Conservation (phyloP, 2,113 vertebrate species). For the Bettongia penicillata region DNA sequence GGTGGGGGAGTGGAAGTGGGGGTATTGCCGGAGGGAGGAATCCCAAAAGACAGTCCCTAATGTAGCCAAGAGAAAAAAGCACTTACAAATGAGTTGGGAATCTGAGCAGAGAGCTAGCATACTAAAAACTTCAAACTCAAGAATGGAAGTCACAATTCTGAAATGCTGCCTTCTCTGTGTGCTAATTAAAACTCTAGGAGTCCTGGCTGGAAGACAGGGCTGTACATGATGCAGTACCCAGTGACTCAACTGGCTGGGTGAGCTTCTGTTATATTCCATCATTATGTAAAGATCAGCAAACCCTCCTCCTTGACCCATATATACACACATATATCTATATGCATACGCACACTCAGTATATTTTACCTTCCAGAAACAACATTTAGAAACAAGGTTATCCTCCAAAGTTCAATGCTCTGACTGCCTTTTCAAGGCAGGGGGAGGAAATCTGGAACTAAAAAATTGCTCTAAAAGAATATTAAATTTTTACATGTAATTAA, state of each 20-base stretch:
- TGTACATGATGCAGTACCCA: neutral
- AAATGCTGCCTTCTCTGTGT: slow-evolving; percentile 13
- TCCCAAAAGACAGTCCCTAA: neutral
- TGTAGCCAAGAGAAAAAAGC: neutral
- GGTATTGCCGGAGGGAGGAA: neutral
- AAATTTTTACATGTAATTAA: neutral
- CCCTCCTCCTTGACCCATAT: neutral
- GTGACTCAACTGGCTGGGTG: neutral
- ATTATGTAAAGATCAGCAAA: neutral
- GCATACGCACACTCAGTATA: neutral
- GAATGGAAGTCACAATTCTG: slow-evolving; percentile 41
- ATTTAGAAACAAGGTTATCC: neutral
- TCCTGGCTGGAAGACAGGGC: slow-evolving; percentile 22
- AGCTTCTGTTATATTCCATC: slow-evolving; percentile 40
- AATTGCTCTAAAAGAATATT: neutral
- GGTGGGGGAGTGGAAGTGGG: neutral
- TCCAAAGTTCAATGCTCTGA: slow-evolving; percentile 23
- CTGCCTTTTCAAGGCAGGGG: neutral
- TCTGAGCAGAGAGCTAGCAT: neutral
- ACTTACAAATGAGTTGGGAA: neutral
- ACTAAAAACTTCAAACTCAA: slow-evolving; percentile 46
- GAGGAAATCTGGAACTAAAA: neutral
- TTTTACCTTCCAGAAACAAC: neutral
- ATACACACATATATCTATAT: neutral
- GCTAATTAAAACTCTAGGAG: slow-evolving; percentile 44